phyloP scores from a whole-genome alignment of 2,888 invertebrate species.

The Aspidiotus destructor region DNA sequence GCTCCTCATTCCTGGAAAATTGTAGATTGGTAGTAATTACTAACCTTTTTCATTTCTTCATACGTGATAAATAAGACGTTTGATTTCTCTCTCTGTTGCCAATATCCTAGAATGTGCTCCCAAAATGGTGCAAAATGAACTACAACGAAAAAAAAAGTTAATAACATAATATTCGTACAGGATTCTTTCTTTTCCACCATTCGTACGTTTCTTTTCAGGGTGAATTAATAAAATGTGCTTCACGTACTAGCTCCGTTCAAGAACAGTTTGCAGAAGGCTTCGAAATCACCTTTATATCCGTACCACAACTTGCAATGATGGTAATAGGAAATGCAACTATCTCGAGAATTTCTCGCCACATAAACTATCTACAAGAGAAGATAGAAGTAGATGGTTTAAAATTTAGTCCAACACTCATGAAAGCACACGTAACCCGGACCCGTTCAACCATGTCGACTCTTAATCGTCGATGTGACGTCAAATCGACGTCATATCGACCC shows the following conservation, averaged over 20 bases:
- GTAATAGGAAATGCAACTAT: slow-evolving; percentile 79
- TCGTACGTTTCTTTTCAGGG: neutral
- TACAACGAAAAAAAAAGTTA: slow-evolving; percentile 33
- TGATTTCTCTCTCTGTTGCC: slow-evolving; percentile 58
- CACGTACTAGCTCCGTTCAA: slow-evolving; percentile 52
- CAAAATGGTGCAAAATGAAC: slow-evolving; percentile 49
- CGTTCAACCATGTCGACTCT: too few relatives aligned
- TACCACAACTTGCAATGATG: slow-evolving; percentile 68
- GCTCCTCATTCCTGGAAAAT: too few relatives aligned
- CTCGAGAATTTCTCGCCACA: slow-evolving; percentile 79
- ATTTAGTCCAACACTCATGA: neutral
- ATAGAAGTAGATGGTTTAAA: neutral
- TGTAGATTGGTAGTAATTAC: neutral
- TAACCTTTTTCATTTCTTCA: slow-evolving; percentile 62
- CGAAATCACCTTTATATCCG: slow-evolving; percentile 50
- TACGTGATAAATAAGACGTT: slow-evolving; percentile 69
- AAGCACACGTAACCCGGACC: neutral
- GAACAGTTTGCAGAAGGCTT: slow-evolving; percentile 66
- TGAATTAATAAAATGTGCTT: too few relatives aligned
- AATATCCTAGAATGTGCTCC: slow-evolving; percentile 50
- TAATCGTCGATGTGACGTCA: too few relatives aligned
- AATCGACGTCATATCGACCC: too few relatives aligned
- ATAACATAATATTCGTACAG: neutral
- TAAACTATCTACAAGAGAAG: slow-evolving; percentile 62
- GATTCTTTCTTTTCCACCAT: neutral